These are phyloP conservation scores for Todiramphus saurophagus DNA, from an alignment of 2,113 vertebrate species.

Conservation along the genomic window DNA sequence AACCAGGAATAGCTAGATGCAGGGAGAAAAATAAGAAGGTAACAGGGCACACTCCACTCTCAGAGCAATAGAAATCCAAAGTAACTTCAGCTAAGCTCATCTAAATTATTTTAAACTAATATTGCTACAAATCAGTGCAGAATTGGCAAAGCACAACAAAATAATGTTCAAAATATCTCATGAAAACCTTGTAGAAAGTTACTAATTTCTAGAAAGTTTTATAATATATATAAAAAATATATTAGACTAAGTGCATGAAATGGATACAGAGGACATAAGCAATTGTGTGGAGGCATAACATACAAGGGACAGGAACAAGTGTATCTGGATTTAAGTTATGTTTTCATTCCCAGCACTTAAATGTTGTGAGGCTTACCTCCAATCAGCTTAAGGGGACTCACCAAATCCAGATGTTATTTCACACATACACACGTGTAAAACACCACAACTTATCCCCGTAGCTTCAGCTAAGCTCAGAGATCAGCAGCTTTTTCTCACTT, in stretches of 20 bases:
- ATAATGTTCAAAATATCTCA: neutral
- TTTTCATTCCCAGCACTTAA: neutral
- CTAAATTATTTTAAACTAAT: neutral
- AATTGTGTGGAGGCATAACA: neutral
- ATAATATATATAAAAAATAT: neutral
- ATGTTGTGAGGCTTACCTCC: neutral
- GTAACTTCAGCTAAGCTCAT: neutral
- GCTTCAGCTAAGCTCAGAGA: conserved; percentile 42
- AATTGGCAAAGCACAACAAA: neutral
- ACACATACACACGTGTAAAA: neutral
- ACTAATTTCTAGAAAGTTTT: neutral
- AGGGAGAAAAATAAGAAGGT: conserved; percentile 13
- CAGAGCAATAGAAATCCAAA: neutral
- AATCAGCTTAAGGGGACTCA: neutral
- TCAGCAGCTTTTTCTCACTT: conserved; percentile 44
- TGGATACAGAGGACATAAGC: neutral
- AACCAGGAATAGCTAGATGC: neutral
- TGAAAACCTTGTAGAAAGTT: neutral
- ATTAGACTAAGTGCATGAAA: neutral
- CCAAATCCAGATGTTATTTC: conserved; percentile 47
- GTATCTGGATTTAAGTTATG: neutral
- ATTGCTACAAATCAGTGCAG: neutral
- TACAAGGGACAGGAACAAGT: neutral
- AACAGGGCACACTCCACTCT: neutral
- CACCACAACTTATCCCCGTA: neutral